Percentiles rank a stretch among this genome's conserved stretches.
Evolutionary conservation across 2,113 vertebrate species (phyloP).

Genomic region (Poeciliopsis prolifica): DNA sequence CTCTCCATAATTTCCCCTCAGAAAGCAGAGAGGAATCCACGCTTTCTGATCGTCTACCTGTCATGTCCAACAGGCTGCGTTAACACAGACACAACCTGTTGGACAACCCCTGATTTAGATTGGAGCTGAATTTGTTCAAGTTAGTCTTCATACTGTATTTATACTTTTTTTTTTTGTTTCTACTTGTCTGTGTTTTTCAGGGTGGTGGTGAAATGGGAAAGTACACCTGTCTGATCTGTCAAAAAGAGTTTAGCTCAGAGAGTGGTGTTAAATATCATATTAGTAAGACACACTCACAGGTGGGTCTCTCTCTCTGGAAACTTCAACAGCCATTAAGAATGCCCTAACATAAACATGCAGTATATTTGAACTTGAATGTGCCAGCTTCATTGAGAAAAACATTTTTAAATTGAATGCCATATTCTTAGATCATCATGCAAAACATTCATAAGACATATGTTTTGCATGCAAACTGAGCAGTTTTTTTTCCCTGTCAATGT

Average conservation of each 20-base stretch:
- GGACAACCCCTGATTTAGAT: no score
- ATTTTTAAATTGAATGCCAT: neutral
- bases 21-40: no score
- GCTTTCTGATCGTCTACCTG: no score
- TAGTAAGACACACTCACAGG: slow-evolving; percentile 96
- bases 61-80: no score
- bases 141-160: neutral
- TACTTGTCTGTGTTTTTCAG: slow-evolving; percentile 72
- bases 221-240: slow-evolving; percentile 93
- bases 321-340: neutral
- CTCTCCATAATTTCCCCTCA: no score
- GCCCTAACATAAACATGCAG: neutral
- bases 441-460: neutral
- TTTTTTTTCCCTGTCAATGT: no score
- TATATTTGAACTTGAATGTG: neutral
- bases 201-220: slow-evolving; percentile 91
- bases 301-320: slow-evolving; percentile 68
- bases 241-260: slow-evolving; percentile 97
- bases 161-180: neutral
- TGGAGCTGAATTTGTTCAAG: neutral
- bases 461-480: neutral
- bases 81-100: no score
- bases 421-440: neutral
- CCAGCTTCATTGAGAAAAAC: neutral
- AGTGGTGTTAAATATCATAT: slow-evolving; percentile 99